Evolutionary conservation across 1,140 invertebrate species (phyloP).

Genomic region (Drepana arcuata): DNA sequence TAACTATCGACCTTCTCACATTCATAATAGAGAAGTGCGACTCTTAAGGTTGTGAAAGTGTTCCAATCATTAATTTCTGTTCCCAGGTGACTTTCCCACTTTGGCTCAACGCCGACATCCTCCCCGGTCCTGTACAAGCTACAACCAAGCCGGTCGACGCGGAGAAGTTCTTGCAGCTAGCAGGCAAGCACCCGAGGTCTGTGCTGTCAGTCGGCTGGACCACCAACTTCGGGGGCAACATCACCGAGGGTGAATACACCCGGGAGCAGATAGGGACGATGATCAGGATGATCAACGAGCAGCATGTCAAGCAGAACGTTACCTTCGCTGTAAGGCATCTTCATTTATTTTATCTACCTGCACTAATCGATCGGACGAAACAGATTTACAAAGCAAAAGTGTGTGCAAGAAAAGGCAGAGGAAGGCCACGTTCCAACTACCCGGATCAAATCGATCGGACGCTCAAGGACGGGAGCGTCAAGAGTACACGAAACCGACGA

Average conservation of each 20-base stretch:
- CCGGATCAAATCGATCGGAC: too few relatives aligned
- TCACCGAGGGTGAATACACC: conserved; percentile 76
- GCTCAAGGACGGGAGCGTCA: too few relatives aligned
- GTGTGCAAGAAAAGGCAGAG: too few relatives aligned
- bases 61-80: conserved; percentile 10
- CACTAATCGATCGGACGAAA: neutral
- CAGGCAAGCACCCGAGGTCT: conserved; percentile 75
- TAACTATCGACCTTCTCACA: too few relatives aligned
- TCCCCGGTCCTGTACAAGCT: conserved; percentile 82
- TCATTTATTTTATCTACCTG: neutral
- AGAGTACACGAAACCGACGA: too few relatives aligned
- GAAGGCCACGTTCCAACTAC: too few relatives aligned
- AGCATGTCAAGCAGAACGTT: conserved; percentile 75
- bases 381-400: too few relatives aligned
- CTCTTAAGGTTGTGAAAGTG: too few relatives aligned
- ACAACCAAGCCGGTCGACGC: conserved; percentile 77
- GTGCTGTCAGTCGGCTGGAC: conserved; percentile 92
- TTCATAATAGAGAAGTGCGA: too few relatives aligned
- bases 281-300: conserved; percentile 75
- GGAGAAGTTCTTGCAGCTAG: conserved; percentile 73
- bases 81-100: conserved; percentile 80
- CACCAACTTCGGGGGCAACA: conserved; percentile 74
- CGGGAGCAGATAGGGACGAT: conserved; percentile 80
- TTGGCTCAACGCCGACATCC: conserved; percentile 93
- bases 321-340: conserved; percentile 81